phyloP scores from a whole-genome alignment of 2,113 vertebrate genomes.

The Vimba vimba region DNA sequence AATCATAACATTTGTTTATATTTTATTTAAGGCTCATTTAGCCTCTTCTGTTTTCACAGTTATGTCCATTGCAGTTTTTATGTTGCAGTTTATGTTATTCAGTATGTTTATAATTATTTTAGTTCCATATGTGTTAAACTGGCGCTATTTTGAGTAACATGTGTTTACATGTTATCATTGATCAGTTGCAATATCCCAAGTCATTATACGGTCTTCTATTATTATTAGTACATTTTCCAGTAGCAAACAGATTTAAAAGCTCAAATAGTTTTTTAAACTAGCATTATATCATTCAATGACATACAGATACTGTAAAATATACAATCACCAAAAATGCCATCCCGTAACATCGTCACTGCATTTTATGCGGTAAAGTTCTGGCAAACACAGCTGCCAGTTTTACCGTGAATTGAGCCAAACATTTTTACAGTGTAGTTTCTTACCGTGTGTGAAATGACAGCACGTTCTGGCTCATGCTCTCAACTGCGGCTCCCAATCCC shows the following conservation, averaged over 20 bases:
- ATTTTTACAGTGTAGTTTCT: constrained; percentile 16
- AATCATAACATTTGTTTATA: background rate
- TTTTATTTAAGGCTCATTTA: background rate
- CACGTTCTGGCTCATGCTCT: constrained; percentile 41
- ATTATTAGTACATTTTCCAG: background rate
- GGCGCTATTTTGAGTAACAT: background rate
- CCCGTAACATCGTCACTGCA: constrained; percentile 20
- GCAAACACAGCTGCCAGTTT: background rate
- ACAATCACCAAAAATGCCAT: background rate
- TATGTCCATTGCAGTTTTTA: background rate
- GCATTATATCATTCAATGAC: background rate
- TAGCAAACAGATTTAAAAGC: background rate
- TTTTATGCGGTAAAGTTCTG: constrained; percentile 1
- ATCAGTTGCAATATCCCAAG: background rate
- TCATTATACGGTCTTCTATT: background rate
- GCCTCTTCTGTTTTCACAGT: background rate
- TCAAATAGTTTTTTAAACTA: background rate
- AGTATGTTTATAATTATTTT: background rate
- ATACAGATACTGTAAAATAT: background rate
- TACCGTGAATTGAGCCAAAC: background rate
- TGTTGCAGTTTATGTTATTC: background rate
- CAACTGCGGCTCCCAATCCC: constrained; percentile 42
- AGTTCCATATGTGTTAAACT: background rate
- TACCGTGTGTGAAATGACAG: constrained; percentile 46
- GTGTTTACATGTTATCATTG: background rate